These are phyloP conservation scores for Apodemus speciosus DNA, from an alignment of 2,113 vertebrate genomes.

Conservation along the genomic window DNA sequence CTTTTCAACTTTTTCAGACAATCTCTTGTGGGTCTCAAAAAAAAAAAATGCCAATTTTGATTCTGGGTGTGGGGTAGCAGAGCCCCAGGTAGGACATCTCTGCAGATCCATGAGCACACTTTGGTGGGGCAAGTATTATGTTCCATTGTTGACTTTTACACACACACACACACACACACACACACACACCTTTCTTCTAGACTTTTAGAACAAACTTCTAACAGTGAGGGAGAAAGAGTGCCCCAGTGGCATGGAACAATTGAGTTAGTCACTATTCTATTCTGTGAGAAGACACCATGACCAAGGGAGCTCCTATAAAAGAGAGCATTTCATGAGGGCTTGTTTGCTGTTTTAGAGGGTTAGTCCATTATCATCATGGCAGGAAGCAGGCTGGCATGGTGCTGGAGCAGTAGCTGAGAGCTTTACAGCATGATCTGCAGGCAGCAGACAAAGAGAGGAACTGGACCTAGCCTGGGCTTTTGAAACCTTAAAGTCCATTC, in stretches of 20 bases:
- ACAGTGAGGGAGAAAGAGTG: neutral
- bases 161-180: neutral
- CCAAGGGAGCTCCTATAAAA: neutral
- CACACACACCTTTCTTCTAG: neutral
- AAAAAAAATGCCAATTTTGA: neutral
- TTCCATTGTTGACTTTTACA: neutral
- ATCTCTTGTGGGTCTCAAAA: neutral
- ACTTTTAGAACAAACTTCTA: neutral
- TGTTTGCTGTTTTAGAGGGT: neutral
- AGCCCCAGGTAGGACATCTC: neutral
- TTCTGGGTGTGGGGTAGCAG: neutral
- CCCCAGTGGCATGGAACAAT: no score
- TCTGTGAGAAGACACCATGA: neutral
- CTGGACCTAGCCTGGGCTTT: neutral
- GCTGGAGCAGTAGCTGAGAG: neutral
- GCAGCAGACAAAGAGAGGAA: neutral
- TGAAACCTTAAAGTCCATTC: neutral
- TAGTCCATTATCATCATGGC: neutral
- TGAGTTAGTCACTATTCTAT: neutral
- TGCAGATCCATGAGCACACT: neutral
- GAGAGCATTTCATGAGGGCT: neutral
- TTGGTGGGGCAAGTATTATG: neutral
- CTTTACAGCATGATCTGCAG: neutral
- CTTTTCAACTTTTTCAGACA: neutral
- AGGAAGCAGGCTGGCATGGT: neutral